Conservation (phyloP, 1,140 invertebrate species). For the Lerema accius region DNA sequence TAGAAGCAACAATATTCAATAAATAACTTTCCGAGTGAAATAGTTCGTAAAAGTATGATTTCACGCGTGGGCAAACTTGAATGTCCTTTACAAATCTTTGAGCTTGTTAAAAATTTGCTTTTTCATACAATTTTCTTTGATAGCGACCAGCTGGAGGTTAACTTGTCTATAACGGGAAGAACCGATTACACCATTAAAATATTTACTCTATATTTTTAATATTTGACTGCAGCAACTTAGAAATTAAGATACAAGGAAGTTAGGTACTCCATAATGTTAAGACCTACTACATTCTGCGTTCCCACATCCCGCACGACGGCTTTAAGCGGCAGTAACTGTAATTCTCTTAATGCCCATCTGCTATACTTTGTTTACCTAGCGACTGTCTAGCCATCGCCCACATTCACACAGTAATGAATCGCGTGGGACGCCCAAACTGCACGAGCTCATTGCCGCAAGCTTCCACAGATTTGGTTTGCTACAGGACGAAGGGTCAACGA, state of each 20-base stretch:
- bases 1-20: too few relatives aligned
- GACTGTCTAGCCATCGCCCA: conserved; percentile 19
- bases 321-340: not conserved
- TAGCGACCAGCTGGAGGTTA: too few relatives aligned
- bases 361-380: not conserved
- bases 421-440: conserved; percentile 16
- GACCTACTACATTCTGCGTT: too few relatives aligned
- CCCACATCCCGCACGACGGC: too few relatives aligned
- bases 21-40: too few relatives aligned
- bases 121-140: conserved; percentile 1
- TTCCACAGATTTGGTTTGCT: conserved; percentile 16
- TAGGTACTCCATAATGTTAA: too few relatives aligned
- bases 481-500: conserved; percentile 13
- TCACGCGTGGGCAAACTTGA: conserved; percentile 9
- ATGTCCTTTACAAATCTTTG: conserved; percentile 1
- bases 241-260: too few relatives aligned
- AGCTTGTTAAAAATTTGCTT: conserved; percentile 18
- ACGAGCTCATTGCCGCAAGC: not conserved
- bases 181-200: too few relatives aligned
- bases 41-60: not conserved
- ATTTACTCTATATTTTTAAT: too few relatives aligned
- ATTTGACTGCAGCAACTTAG: too few relatives aligned
- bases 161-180: too few relatives aligned
- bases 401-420: conserved; percentile 16
- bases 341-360: not conserved